Conservation (phyloP, 1,140 invertebrate genomes). For the Brachionus sp. region DNA sequence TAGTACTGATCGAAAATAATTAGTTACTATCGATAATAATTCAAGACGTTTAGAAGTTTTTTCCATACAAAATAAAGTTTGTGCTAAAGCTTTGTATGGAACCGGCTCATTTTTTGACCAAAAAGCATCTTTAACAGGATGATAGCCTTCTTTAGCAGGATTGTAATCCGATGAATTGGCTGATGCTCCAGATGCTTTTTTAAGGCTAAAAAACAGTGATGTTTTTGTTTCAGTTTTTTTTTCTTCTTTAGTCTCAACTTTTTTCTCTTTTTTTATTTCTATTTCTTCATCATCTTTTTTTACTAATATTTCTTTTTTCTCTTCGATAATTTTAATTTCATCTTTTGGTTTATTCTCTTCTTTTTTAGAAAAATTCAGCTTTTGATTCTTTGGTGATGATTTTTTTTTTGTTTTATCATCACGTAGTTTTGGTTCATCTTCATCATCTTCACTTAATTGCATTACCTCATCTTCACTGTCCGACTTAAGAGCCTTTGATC, state of each 20-base stretch:
- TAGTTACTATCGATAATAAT: constrained; percentile 87
- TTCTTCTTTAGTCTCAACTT: neutral
- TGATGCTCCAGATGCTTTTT: constrained; percentile 27
- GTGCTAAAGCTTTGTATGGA: constrained; percentile 40
- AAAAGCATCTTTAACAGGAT: constrained; percentile 82
- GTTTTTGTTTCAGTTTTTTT: constrained; percentile 14
- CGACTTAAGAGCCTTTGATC: constrained; percentile 4
- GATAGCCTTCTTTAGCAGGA: constrained; percentile 73
- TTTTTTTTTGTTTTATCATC: neutral
- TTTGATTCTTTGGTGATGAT: neutral
- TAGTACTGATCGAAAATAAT: constrained; percentile 89
- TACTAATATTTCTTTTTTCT: neutral
- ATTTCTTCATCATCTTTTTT: neutral
- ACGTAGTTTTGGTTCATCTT: neutral
- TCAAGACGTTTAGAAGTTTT: constrained; percentile 66
- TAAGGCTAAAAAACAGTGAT: constrained; percentile 21
- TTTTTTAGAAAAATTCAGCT: constrained; percentile 3
- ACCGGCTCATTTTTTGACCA: constrained; percentile 29
- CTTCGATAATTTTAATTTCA: neutral
- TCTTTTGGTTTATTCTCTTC: neutral
- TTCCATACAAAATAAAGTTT: constrained; percentile 47
- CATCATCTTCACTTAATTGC: constrained; percentile 23
- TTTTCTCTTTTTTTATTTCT: neutral
- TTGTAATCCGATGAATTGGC: constrained; percentile 1
- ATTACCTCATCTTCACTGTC: constrained; percentile 18